Evolutionary conservation across 2,113 vertebrate species (phyloP).

Genomic region (Hepsetus odoe): DNA sequence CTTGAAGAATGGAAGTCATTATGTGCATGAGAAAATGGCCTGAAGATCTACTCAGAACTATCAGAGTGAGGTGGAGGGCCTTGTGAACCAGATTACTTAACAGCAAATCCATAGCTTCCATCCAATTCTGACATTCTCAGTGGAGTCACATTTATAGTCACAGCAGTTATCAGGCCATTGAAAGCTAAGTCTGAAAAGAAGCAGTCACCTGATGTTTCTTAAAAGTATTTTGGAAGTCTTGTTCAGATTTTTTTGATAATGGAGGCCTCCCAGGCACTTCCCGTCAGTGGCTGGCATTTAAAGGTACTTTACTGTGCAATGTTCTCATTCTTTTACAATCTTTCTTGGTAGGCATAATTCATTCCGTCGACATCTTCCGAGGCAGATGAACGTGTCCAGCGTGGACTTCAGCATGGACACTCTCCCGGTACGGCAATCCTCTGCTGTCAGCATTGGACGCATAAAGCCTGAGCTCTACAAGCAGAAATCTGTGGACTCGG

Average conservation of each 20-base stretch:
- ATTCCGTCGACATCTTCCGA: conserved; percentile 92
- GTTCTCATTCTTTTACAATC: conserved; percentile 30
- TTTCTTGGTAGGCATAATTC: conserved; percentile 89
- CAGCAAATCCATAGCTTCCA: background rate
- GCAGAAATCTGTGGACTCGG: conserved; percentile 95
- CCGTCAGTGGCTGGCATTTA: background rate
- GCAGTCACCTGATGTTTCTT: background rate
- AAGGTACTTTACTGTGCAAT: background rate
- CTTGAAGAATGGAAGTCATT: conserved; percentile 51
- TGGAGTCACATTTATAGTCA: background rate
- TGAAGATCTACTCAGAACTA: conserved; percentile 28
- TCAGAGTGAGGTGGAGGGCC: background rate
- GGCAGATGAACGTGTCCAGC: conserved; percentile 96
- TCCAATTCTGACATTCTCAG: background rate
- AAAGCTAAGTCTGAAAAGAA: background rate
- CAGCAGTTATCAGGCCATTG: too few species aligned
- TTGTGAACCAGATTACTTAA: conserved; percentile 6
- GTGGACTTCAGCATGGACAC: conserved; percentile 90
- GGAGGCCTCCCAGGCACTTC: background rate
- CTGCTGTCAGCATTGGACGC: conserved; percentile 89
- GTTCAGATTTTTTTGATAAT: background rate
- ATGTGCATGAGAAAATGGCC: conserved; percentile 26
- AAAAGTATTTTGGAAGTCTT: background rate
- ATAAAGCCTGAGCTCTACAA: conserved; percentile 99
- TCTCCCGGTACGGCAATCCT: conserved; percentile 88